Percentiles rank a stretch among this genome's conserved stretches.
These are phyloP conservation scores for Aelia acuminata DNA, from an alignment of 2,888 invertebrate species.

Conservation along the genomic window DNA sequence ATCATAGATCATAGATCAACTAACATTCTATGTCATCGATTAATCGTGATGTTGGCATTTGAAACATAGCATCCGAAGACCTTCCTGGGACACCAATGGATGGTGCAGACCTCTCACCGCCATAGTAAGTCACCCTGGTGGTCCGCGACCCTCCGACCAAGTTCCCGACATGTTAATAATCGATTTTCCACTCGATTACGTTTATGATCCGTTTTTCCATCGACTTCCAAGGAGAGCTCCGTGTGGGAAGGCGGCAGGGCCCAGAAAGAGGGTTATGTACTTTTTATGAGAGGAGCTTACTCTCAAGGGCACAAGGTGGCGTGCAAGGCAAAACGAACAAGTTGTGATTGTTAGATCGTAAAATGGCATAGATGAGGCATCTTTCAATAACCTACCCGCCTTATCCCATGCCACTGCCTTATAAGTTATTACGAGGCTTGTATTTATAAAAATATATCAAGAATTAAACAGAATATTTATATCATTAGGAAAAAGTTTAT, in stretches of 20 bases:
- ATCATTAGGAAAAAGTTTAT: too few species aligned
- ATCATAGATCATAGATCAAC: too few species aligned
- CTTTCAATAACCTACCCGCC: background rate
- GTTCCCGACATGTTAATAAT: constrained; percentile 11
- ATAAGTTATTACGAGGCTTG: too few species aligned
- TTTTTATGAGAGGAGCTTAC: constrained; percentile 14
- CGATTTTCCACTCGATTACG: constrained; percentile 7
- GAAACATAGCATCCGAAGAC: too few species aligned
- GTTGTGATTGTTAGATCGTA: constrained; percentile 18
- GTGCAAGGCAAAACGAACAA: background rate
- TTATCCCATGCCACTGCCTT: background rate
- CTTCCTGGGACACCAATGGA: too few species aligned
- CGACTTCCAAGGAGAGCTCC: background rate
- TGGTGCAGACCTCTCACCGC: too few species aligned
- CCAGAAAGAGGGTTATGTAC: background rate
- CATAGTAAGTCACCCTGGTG: too few species aligned
- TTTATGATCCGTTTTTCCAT: constrained; percentile 36
- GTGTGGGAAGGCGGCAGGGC: background rate
- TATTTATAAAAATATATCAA: too few species aligned
- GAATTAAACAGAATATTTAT: too few species aligned
- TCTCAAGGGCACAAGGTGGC: background rate
- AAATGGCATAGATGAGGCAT: background rate
- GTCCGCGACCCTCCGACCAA: background rate
- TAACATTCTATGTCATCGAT: too few species aligned
- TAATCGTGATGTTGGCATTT: too few species aligned